These are phyloP conservation scores for Steinernema carpocapsae DNA, from an alignment of 2,888 invertebrate genomes.

Conservation along the genomic window DNA sequence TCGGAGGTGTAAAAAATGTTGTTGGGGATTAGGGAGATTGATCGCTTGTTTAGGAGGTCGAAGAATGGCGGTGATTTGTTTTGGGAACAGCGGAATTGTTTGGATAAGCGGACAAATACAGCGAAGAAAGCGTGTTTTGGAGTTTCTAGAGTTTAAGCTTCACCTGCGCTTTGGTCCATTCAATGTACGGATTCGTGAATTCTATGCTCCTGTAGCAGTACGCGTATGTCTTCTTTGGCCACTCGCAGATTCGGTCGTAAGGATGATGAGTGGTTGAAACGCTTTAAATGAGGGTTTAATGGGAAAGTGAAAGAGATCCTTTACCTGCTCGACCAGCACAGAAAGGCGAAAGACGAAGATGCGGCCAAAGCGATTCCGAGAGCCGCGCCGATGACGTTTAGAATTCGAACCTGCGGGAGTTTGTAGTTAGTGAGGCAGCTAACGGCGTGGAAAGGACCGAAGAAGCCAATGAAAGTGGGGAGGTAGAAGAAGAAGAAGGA, in stretches of 20 bases:
- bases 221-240: slow-evolving; percentile 39
- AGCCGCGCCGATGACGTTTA: slow-evolving; percentile 18
- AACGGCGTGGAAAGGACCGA: slow-evolving; percentile 38
- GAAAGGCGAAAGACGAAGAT: slow-evolving; percentile 7
- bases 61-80: neutral
- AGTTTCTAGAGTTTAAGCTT: no score
- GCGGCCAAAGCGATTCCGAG: slow-evolving; percentile 7
- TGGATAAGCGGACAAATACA: neutral
- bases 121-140: no score
- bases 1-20: neutral
- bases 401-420: neutral
- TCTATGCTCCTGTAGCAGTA: slow-evolving; percentile 44
- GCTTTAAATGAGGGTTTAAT: neutral
- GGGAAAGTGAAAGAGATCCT: neutral
- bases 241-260: slow-evolving; percentile 34
- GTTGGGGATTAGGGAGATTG: neutral
- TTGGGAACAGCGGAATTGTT: neutral
- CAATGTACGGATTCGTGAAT: slow-evolving; percentile 45
- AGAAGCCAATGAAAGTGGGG: slow-evolving; percentile 44
- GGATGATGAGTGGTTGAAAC: slow-evolving; percentile 11
- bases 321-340: slow-evolving; percentile 20
- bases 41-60: neutral
- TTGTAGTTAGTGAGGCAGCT: slow-evolving; percentile 6
- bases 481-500: slow-evolving; percentile 46
- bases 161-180: slow-evolving; percentile 46